Percentiles rank a stretch among this genome's conserved stretches.
phyloP scores from a whole-genome alignment of 2,888 invertebrate genomes.

The Venusia cambrica region DNA sequence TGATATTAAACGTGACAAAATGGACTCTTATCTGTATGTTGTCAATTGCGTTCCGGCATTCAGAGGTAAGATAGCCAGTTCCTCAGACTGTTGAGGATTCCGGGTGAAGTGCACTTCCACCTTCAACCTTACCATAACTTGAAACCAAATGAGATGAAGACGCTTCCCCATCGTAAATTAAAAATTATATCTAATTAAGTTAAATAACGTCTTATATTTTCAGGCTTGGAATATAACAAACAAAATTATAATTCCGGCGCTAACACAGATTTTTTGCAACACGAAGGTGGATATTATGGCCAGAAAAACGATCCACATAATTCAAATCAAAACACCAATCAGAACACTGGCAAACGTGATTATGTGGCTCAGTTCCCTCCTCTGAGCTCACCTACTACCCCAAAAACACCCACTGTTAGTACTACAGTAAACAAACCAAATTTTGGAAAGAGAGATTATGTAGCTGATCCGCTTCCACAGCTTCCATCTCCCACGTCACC shows the following conservation, averaged over 20 bases:
- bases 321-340: conserved; percentile 23
- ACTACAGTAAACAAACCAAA: conserved; percentile 15
- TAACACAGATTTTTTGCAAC: conserved; percentile 62
- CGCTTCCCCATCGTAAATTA: not conserved
- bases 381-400: conserved; percentile 26
- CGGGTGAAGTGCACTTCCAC: too few species aligned
- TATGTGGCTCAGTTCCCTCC: conserved; percentile 44
- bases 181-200: not conserved
- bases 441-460: conserved; percentile 26
- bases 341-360: conserved; percentile 34
- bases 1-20: too few species aligned
- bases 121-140: too few species aligned
- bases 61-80: too few species aligned
- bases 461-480: conserved; percentile 19
- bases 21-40: too few species aligned
- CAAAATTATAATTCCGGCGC: conserved; percentile 43
- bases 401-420: conserved; percentile 13
- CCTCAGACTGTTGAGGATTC: too few species aligned
- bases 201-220: conserved; percentile 21
- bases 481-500: conserved; percentile 21
- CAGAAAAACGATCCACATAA: conserved; percentile 45
- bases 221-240: conserved; percentile 51
- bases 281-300: conserved; percentile 52
- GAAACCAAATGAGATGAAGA: too few species aligned
- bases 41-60: too few species aligned